Evolutionary conservation across 2,797 vertebrate genomes (phyloP).

Genomic region (Morelia viridis): DNA sequence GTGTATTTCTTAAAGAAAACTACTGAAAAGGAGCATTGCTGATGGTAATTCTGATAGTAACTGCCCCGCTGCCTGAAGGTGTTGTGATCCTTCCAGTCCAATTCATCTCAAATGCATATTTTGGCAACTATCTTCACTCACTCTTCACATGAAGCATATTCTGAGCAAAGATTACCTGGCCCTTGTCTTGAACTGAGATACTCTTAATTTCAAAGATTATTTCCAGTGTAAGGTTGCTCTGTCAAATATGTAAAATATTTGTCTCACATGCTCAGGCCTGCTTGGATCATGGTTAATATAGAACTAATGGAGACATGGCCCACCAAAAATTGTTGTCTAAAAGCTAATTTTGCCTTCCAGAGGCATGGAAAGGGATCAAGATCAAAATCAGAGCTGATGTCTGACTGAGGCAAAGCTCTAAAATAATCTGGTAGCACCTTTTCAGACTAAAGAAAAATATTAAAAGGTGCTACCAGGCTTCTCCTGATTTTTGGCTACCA

Average conservation of each 20-base stretch:
- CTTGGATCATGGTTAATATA: background rate
- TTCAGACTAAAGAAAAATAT: background rate
- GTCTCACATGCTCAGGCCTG: background rate
- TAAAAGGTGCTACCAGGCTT: no score
- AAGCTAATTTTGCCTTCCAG: background rate
- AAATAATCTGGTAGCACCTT: background rate
- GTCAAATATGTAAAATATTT: background rate
- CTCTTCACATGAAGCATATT: background rate
- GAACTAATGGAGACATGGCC: background rate
- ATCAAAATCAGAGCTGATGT: background rate
- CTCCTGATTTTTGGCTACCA: no score
- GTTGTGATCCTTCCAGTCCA: background rate
- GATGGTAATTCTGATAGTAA: background rate
- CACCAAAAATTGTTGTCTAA: background rate
- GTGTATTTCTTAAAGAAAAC: background rate
- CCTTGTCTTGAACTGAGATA: background rate
- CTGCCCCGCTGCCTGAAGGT: background rate
- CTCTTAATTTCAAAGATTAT: background rate
- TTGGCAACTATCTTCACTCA: background rate
- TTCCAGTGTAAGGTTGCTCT: background rate
- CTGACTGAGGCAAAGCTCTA: background rate
- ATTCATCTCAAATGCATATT: background rate
- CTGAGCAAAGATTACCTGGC: background rate
- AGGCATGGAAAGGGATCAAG: background rate
- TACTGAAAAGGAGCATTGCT: background rate